Evolutionary conservation across 1,140 invertebrate genomes (phyloP).

Genomic region (Scaptodrosophila lebanonensis): DNA sequence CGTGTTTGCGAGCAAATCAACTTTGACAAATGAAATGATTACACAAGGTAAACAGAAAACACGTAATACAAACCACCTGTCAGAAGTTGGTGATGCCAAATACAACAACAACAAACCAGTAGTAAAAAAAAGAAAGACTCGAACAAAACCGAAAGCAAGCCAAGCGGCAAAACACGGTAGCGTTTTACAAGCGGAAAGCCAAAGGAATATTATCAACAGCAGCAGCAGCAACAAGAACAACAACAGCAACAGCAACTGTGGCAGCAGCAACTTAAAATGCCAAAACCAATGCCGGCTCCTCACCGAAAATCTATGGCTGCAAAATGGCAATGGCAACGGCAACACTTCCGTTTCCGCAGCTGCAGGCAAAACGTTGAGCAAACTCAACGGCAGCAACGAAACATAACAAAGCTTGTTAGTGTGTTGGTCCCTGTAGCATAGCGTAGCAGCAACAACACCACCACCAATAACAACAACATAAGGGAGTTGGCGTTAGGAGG

Average conservation of each 20-base stretch:
- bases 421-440: constrained; percentile 48
- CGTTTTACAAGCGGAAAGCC: constrained; percentile 62
- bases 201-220: constrained; percentile 63
- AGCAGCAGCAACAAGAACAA: constrained; percentile 31
- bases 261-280: constrained; percentile 31
- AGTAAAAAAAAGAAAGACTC: constrained; percentile 33
- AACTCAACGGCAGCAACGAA: constrained; percentile 43
- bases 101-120: constrained; percentile 6
- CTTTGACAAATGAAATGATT: constrained; percentile 74
- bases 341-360: constrained; percentile 70
- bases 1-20: constrained; percentile 55
- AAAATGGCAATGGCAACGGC: constrained; percentile 74
- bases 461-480: constrained; percentile 1
- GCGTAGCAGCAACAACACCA: constrained; percentile 29
- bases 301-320: constrained; percentile 58
- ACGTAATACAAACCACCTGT: constrained; percentile 66
- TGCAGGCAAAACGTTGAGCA: constrained; percentile 60
- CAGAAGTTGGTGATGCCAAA: constrained; percentile 32
- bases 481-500: constrained; percentile 3
- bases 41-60: constrained; percentile 69
- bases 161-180: constrained; percentile 36
- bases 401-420: constrained; percentile 72
- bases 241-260: neutral
- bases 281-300: constrained; percentile 24
- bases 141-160: neutral